Evolutionary conservation across 2,888 invertebrate genomes (phyloP), one percentile per base, ranked within the genome.

Genomic region (Drosophila mimica): DNA sequence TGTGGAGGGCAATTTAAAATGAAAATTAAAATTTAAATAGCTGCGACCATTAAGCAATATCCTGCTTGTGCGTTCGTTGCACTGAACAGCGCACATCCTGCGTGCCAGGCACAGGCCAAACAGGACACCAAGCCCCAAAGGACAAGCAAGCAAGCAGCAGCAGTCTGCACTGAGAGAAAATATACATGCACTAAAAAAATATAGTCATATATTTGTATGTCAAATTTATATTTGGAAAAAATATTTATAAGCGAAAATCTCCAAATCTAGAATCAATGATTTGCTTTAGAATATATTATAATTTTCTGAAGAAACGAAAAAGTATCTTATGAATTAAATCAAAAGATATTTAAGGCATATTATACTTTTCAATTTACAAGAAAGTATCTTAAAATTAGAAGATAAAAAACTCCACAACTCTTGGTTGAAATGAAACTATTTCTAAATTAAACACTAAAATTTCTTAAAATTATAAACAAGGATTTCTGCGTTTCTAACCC

Each of bases 41-140:
- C 78, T 79, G 78, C 81, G 75, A 67, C 90, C 83, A 87, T 90
- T 87, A 86, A 78, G 87, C 79, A 58, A 83, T 81, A 83, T 86
- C 74, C 83, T 76, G 40, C 43, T 11, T 17, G 36, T 48, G 20
- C 40, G 40, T 48, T 49, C 28, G 31, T 58, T 61, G 64, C 56
- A 52, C 63, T 58, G 40, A 52, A 65, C 62, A 58, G 74, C 64
- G 67, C 56, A 69, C 72, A 78, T 82, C 79, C 88, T 57, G 85
- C 82, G 75, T 77, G 73, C 9, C 74, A 67, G 67, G 71, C 68
- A 57, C 66, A 33, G 70, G 52, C 63, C 33, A 43, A 43, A 38
- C 68, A 53, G 80, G 54, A 79, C 30, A 53, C 49, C 34, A 51
- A 56, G 40, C 51, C 57, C 68, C 68, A 40, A 34, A 13, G 70